These are phyloP conservation scores for Anodontia alba DNA, from an alignment of 2,888 invertebrate species.

Conservation along the genomic window DNA sequence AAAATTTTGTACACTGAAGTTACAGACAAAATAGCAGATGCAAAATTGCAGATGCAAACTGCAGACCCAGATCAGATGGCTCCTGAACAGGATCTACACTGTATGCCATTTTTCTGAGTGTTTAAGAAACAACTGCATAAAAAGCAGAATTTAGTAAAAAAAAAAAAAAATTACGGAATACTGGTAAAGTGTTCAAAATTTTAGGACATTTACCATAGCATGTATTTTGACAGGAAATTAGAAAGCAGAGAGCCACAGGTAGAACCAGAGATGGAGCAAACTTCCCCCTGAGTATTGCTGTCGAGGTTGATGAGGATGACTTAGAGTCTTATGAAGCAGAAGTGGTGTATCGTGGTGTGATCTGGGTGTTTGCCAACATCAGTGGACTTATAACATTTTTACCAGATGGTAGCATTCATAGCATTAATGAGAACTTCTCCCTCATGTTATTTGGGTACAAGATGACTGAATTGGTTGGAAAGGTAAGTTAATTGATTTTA, in stretches of 20 bases:
- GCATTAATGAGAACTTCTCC: slow-evolving; percentile 89
- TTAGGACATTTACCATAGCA: no score
- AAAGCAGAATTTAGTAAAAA: no score
- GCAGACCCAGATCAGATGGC: no score
- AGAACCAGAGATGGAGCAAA: slow-evolving; percentile 88
- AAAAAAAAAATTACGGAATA: no score
- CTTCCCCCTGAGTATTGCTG: slow-evolving; percentile 86
- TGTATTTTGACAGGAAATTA: slow-evolving; percentile 82
- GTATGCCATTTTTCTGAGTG: no score
- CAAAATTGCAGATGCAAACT: no score
- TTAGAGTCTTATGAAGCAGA: slow-evolving; percentile 21
- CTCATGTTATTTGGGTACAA: slow-evolving; percentile 89
- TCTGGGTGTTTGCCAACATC: slow-evolving; percentile 87
- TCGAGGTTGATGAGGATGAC: slow-evolving; percentile 63
- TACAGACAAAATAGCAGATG: no score
- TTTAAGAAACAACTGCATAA: no score
- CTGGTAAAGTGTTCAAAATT: no score
- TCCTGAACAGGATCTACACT: no score
- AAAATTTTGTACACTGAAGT: no score
- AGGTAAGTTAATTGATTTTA: slow-evolving; percentile 76
- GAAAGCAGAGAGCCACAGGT: slow-evolving; percentile 89
- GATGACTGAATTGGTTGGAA: slow-evolving; percentile 87
- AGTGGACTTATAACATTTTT: slow-evolving; percentile 89
- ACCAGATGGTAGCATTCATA: slow-evolving; percentile 88
- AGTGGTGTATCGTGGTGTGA: slow-evolving; percentile 71